These are phyloP conservation scores for Gadus macrocephalus DNA, from an alignment of 2,113 vertebrate species.

Conservation along the genomic window DNA sequence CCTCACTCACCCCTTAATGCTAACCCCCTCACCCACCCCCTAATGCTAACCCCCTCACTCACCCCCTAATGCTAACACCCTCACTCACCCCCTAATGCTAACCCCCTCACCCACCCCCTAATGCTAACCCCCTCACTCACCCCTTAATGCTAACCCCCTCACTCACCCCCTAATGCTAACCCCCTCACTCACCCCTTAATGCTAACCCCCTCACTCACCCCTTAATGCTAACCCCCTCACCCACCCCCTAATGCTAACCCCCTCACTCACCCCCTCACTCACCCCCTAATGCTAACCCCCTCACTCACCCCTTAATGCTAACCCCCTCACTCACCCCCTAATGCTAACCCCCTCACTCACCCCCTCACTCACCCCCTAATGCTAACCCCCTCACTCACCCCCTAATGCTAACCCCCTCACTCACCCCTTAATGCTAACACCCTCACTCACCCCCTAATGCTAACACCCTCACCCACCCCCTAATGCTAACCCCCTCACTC, in stretches of 20 bases:
- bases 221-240: slow-evolving; percentile 1
- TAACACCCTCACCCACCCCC: neutral
- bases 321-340: slow-evolving; percentile 14
- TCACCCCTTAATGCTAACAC: neutral
- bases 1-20: neutral
- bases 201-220: slow-evolving; percentile 12
- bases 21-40: neutral
- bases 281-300: neutral
- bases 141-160: neutral
- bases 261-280: slow-evolving; percentile 7
- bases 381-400: neutral
- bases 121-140: slow-evolving; percentile 8
- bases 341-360: neutral
- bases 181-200: no score
- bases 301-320: no score
- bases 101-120: neutral
- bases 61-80: neutral
- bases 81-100: neutral
- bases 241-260: neutral
- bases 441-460: no score
- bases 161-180: neutral
- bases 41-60: neutral
- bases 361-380: neutral
- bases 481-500: neutral
- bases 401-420: slow-evolving; percentile 8